Base-by-base conservation (phyloP, 2,113 vertebrate genomes). In the Pogonocichla stellata region DNA sequence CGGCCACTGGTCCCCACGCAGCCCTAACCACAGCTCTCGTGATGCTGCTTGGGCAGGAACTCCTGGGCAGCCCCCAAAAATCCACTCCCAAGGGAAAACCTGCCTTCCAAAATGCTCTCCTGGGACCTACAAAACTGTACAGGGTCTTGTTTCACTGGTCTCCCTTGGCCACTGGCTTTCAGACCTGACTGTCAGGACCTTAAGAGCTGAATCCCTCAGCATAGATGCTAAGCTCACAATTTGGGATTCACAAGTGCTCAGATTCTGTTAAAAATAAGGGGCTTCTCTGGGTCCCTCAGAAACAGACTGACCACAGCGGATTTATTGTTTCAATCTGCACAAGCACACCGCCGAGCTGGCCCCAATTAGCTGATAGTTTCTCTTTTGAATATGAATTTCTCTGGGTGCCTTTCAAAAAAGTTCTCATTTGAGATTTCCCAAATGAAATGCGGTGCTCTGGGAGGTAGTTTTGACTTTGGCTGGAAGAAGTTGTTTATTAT, bases 251-350 rank as follows among this genome's bases (percentile, higher is more conserved):
- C 6, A 54, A 70, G 43, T 14, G 33, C 51, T 66, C 23, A 19
- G 40, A 53, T 51, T 33, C 34, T 80, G 20, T 29, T 43, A 12
- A 67, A 91, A 61, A 56, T 15, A 54, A 74, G 16, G 8, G 42
- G 3, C 42, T 90, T 87, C 71, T 51, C 66, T 0, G 0, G 66
- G 23, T 4, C 47, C 34, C 33, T 56, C 5, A 6, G 62, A 92
- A 82, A 74, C 19, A 75, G 25, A 31, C n/a, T 58, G 85, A 72
- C 77, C 5, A 2, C 77, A 73, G 36, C 3, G 0, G 57, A 62
- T 71, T 31, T 62, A 26, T 34, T 57, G 54, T 56, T 89, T n/a
- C 0, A 1, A 45, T 62, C 17, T 28, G 31, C 50, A 28, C 0
- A 0, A 38, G 31, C 50, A 12, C 0, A 0, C 19, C 56, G 69